Evolutionary conservation across 2,797 vertebrate species (phyloP).

Genomic region (Bufotes viridis): DNA sequence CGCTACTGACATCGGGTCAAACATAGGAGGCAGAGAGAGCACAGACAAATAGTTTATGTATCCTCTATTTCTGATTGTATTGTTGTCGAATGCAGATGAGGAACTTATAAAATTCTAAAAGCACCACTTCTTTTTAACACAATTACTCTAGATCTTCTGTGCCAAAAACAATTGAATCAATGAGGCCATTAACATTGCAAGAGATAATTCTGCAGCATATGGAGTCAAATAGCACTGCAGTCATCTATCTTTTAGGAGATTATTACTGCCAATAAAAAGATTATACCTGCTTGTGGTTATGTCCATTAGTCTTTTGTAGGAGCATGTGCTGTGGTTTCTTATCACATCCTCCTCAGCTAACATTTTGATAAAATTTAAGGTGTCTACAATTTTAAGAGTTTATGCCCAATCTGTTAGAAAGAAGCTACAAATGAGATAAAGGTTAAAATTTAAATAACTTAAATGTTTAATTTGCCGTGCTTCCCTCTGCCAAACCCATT

Average conservation of each 20-base stretch:
- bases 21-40: too few species aligned
- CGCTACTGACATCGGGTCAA: too few species aligned
- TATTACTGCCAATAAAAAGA: slow-evolving; percentile 62
- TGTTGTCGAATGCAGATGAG: slow-evolving; percentile 46
- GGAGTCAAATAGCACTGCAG: slow-evolving; percentile 63
- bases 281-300: slow-evolving; percentile 62
- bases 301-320: slow-evolving; percentile 57
- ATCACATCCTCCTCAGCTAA: slow-evolving; percentile 46
- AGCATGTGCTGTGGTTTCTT: slow-evolving; percentile 48
- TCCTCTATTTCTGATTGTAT: slow-evolving; percentile 18
- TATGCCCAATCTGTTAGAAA: slow-evolving; percentile 1
- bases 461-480: background rate
- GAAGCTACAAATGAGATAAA: background rate
- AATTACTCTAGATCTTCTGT: slow-evolving; percentile 57
- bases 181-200: slow-evolving; percentile 62
- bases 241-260: slow-evolving; percentile 59
- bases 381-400: slow-evolving; percentile 31
- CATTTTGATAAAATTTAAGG: slow-evolving; percentile 46
- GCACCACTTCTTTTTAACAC: slow-evolving; percentile 58
- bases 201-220: slow-evolving; percentile 62
- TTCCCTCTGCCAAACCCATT: background rate
- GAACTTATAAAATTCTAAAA: slow-evolving; percentile 51
- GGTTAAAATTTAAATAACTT: background rate
- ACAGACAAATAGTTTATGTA: background rate
- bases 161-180: slow-evolving; percentile 63